Evolutionary conservation across 2,888 invertebrate species (phyloP).

Genomic region (Protonemura montana): DNA sequence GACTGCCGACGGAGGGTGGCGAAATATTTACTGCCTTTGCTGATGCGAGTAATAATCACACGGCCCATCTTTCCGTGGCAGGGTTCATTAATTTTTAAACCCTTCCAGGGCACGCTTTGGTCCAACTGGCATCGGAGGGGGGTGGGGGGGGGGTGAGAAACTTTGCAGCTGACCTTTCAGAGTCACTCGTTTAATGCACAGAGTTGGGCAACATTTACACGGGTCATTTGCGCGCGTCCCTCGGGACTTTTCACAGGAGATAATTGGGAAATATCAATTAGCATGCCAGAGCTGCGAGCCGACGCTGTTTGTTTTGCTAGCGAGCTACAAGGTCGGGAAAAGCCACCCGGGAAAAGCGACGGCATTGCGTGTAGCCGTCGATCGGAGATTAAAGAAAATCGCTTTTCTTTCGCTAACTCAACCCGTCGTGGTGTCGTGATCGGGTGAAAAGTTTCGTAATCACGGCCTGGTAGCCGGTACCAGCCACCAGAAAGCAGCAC

Average conservation of each 20-base stretch:
- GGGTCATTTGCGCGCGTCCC: slow-evolving; percentile 25
- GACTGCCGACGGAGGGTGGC: slow-evolving; percentile 9
- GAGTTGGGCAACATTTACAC: slow-evolving; percentile 19
- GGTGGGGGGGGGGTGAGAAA: background rate
- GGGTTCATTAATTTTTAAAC: slow-evolving; percentile 9
- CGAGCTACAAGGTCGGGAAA: too few species aligned
- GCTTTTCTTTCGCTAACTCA: background rate
- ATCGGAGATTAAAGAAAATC: background rate
- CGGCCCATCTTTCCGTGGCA: background rate
- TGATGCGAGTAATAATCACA: background rate
- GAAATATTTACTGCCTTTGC: slow-evolving; percentile 21
- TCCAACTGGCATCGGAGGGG: background rate
- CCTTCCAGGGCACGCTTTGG: background rate
- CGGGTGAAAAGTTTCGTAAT: too few species aligned
- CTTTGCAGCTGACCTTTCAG: slow-evolving; percentile 26
- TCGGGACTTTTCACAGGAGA: background rate
- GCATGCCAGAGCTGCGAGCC: background rate
- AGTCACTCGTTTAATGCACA: background rate
- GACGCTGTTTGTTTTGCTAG: background rate
- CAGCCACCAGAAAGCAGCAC: too few species aligned
- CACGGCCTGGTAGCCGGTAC: too few species aligned
- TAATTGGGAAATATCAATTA: slow-evolving; percentile 38
- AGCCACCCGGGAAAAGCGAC: background rate
- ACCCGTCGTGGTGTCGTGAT: background rate
- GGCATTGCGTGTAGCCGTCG: background rate